Evolutionary conservation across 2,888 invertebrate genomes (phyloP).

Genomic region (Panzeria rudis): DNA sequence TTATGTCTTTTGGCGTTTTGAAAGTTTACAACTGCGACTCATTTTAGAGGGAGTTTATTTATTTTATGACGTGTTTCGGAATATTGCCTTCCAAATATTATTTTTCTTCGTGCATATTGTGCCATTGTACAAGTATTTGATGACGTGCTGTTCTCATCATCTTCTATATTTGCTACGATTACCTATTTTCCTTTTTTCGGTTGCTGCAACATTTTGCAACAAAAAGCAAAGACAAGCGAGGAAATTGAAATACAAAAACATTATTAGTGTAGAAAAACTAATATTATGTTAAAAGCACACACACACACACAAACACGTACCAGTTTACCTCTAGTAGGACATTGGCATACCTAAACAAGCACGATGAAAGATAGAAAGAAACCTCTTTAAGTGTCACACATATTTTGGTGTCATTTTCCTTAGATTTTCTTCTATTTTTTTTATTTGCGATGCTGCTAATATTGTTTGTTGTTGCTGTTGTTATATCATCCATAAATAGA

Average conservation of each 20-base stretch:
- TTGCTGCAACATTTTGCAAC: background rate
- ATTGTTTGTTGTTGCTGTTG: slow-evolving; percentile 28
- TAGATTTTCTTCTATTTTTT: slow-evolving; percentile 46
- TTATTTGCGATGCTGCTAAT: slow-evolving; percentile 16
- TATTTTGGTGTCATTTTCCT: slow-evolving; percentile 64
- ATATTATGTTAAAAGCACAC: slow-evolving; percentile 23
- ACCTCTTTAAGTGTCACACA: slow-evolving; percentile 63
- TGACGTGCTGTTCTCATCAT: slow-evolving; percentile 2
- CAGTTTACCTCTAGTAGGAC: slow-evolving; percentile 23
- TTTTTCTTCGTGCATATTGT: too few relatives aligned
- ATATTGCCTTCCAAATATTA: background rate
- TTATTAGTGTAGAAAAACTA: slow-evolving; percentile 34
- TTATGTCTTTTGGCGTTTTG: too few relatives aligned
- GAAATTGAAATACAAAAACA: background rate
- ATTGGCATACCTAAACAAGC: slow-evolving; percentile 31
- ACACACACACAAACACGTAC: background rate
- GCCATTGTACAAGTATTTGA: background rate
- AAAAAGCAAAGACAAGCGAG: background rate
- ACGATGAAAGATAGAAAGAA: background rate
- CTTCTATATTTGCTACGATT: slow-evolving; percentile 7
- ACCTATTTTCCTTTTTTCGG: slow-evolving; percentile 6
- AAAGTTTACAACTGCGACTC: too few relatives aligned
- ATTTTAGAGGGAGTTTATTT: background rate
- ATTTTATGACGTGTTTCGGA: background rate
- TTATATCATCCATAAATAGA: slow-evolving; percentile 30